phyloP scores from a whole-genome alignment of 2,113 vertebrate species.

The Scortum barcoo region DNA sequence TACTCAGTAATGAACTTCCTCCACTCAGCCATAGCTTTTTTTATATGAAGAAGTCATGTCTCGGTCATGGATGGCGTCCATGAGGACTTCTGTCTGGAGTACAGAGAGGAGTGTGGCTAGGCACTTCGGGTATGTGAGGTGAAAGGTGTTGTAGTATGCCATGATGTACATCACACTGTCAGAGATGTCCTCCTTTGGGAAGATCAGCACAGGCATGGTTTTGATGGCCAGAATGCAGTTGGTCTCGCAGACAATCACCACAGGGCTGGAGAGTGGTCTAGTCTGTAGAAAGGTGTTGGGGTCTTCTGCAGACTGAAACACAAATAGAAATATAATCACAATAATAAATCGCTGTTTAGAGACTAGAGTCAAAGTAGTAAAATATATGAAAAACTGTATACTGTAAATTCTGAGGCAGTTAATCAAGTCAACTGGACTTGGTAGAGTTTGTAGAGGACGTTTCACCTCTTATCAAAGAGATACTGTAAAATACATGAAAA shows the following conservation, averaged over 20 bases:
- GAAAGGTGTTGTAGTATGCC: not conserved
- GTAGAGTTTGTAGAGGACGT: not conserved
- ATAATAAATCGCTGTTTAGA: too few species aligned
- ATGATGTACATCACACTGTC: not conserved
- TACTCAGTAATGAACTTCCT: not conserved
- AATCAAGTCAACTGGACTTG: too few species aligned
- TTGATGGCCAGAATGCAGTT: not conserved
- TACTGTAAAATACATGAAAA: not conserved
- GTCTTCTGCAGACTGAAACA: not conserved
- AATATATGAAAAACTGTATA: too few species aligned
- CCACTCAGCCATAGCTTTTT: slow-evolving; percentile 4
- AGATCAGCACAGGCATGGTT: not conserved
- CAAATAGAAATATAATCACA: too few species aligned
- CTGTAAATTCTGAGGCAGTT: not conserved
- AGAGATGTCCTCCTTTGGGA: not conserved
- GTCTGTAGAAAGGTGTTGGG: not conserved
- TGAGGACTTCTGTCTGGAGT: not conserved
- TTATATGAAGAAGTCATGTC: not conserved
- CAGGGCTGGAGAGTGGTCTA: not conserved
- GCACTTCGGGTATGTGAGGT: not conserved
- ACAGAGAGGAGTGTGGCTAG: slow-evolving; percentile 5
- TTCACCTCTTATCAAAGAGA: too few species aligned
- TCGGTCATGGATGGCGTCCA: not conserved
- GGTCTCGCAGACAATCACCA: not conserved
- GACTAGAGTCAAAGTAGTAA: too few species aligned